These are phyloP conservation scores for Aphaenogaster ashmeadi DNA, from an alignment of 1,140 invertebrate species.

Conservation along the genomic window DNA sequence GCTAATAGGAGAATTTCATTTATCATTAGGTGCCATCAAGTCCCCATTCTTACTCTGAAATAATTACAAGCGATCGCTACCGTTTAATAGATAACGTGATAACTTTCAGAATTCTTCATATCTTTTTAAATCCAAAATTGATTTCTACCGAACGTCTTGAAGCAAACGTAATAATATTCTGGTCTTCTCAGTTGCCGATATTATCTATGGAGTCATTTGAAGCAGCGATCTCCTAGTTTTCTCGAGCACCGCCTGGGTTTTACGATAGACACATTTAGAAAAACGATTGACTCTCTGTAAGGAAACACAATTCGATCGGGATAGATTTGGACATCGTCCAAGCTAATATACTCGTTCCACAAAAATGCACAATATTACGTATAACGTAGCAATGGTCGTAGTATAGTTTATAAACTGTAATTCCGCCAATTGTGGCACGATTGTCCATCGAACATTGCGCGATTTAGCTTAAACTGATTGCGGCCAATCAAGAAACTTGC, in stretches of 20 bases:
- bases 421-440: conserved; percentile 19
- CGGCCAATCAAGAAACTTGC: conserved; percentile 35
- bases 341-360: neutral
- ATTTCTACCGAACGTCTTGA: neutral
- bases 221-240: neutral
- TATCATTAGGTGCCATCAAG: neutral
- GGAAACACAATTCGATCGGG: neutral
- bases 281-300: neutral
- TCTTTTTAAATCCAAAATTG: neutral
- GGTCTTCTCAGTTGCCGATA: neutral
- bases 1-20: conserved; percentile 19
- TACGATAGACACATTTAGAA: neutral
- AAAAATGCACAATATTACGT: neutral
- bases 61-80: neutral
- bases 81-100: neutral
- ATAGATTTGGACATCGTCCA: neutral
- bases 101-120: neutral
- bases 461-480: conserved; percentile 46
- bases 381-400: neutral
- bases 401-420: conserved; percentile 21
- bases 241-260: neutral
- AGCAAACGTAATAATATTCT: neutral
- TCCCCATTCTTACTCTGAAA: neutral
- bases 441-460: conserved; percentile 22
- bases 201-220: neutral